Evolutionary conservation across 2,797 vertebrate genomes (phyloP).

Genomic region (Spinus pinus): DNA sequence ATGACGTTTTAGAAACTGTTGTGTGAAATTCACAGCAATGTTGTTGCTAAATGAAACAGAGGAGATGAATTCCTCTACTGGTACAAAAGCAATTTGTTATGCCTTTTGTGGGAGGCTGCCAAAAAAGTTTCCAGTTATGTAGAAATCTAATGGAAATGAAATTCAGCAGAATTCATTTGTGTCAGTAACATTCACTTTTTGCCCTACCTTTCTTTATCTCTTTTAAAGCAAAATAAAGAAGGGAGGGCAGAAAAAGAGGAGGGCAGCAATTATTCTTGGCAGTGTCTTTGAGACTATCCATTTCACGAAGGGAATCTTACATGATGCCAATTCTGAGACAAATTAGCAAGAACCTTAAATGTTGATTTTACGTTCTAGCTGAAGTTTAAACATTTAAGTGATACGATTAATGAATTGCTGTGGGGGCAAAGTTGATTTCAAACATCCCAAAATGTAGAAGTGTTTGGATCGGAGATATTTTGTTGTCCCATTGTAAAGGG

Average conservation of each 20-base stretch:
- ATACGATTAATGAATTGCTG: constrained; percentile 33
- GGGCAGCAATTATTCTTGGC: constrained; percentile 24
- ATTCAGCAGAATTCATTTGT: constrained; percentile 60
- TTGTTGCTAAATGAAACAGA: constrained; percentile 74
- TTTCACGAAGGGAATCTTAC: neutral
- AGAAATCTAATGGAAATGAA: constrained; percentile 69
- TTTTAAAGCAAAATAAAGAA: constrained; percentile 11
- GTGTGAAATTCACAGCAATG: constrained; percentile 69
- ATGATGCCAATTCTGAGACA: constrained; percentile 39
- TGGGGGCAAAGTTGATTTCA: constrained; percentile 46
- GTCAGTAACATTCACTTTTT: constrained; percentile 41
- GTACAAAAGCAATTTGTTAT: constrained; percentile 75
- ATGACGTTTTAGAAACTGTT: constrained; percentile 68
- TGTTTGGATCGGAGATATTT: neutral
- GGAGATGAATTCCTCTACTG: constrained; percentile 73
- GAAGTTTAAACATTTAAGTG: constrained; percentile 53
- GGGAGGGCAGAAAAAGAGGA: neutral
- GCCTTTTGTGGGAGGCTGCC: constrained; percentile 68
- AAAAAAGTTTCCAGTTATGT: constrained; percentile 70
- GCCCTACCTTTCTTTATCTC: constrained; percentile 46
- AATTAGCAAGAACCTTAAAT: constrained; percentile 29
- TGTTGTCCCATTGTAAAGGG: neutral
- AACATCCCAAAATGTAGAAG: constrained; percentile 23
- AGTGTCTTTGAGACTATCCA: neutral
- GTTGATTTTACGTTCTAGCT: constrained; percentile 29